Evolutionary conservation across 2,113 vertebrate species (phyloP).

Genomic region (Pelodiscus sinensis): DNA sequence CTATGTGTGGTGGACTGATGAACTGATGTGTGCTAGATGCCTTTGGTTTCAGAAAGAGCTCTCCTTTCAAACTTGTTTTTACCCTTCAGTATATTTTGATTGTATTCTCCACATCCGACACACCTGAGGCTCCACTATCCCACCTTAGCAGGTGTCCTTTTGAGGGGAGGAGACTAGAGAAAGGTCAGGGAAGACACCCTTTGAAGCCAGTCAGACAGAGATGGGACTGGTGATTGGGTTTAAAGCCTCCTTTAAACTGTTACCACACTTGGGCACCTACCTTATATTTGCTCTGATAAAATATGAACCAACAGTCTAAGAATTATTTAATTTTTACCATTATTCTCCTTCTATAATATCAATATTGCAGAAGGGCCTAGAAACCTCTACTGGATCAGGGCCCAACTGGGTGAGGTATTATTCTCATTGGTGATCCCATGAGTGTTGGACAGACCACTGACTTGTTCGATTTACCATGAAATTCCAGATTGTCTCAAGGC

Average conservation of each 20-base stretch:
- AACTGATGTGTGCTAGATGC: not conserved
- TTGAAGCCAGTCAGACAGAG: not conserved
- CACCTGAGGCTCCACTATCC: not conserved
- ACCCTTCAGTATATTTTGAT: not conserved
- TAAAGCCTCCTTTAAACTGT: not conserved
- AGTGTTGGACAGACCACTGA: too few species aligned
- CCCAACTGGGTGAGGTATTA: not conserved
- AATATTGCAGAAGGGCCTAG: not conserved
- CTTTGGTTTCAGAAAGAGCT: not conserved
- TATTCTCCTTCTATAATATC: not conserved
- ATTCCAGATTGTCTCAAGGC: not conserved
- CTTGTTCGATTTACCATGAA: too few species aligned
- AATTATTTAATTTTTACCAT: not conserved
- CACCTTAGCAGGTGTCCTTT: not conserved
- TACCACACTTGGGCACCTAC: not conserved
- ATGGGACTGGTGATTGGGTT: not conserved
- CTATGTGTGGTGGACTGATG: accelerated
- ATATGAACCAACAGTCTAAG: not conserved
- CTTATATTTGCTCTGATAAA: not conserved
- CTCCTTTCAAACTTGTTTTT: not conserved
- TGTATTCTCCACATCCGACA: not conserved
- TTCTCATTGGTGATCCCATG: not conserved
- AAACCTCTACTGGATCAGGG: not conserved
- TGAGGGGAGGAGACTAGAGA: not conserved
- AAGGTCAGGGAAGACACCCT: not conserved